Percentiles rank a stretch among this genome's conserved stretches.
Conservation (phyloP, 2,113 vertebrate species). For the Festucalex cinctus region DNA sequence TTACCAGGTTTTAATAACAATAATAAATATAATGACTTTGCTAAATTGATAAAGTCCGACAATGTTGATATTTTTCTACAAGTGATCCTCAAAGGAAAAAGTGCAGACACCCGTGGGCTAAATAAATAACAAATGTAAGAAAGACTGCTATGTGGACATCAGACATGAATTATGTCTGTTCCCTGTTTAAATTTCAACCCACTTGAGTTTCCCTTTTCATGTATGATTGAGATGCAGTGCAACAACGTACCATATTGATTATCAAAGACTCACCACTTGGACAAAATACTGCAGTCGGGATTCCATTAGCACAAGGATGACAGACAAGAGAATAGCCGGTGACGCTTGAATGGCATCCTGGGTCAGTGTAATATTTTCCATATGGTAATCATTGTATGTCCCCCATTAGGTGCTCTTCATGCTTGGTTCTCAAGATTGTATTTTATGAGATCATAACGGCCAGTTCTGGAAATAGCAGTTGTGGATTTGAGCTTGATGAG, state of each 20-base stretch:
- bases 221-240: conserved; percentile 10
- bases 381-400: background rate
- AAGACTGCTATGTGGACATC: background rate
- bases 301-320: conserved; percentile 1
- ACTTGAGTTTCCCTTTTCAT: conserved; percentile 12
- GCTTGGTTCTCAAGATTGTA: conserved; percentile 1
- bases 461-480: background rate
- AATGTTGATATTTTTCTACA: no score
- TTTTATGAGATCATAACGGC: conserved; percentile 8
- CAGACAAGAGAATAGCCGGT: background rate
- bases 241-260: conserved; percentile 6
- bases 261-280: background rate
- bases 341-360: background rate
- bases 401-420: background rate
- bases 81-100: no score
- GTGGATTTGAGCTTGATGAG: background rate
- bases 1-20: no score
- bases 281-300: background rate
- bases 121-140: conserved; percentile 6
- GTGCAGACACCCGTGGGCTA: no score
- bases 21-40: no score
- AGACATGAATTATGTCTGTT: conserved; percentile 8
- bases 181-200: background rate
- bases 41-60: no score
- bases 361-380: background rate